Percentiles rank a stretch among this genome's conserved stretches.
These are phyloP conservation scores for Chaetodon trifasciatus DNA, from an alignment of 2,797 vertebrate species.

Conservation along the genomic window DNA sequence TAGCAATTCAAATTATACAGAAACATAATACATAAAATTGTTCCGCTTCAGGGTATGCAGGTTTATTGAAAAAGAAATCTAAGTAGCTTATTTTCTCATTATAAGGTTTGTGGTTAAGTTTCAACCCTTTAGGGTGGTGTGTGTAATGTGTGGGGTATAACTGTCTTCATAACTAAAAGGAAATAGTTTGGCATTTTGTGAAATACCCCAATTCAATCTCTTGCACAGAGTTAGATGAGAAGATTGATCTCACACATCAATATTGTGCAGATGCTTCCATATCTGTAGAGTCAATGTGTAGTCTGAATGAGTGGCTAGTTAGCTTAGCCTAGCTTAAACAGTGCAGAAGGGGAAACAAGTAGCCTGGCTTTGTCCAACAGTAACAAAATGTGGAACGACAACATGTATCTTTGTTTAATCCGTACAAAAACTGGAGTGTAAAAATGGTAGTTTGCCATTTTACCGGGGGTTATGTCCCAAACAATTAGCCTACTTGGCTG, in stretches of 20 bases:
- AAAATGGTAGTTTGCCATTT: not conserved
- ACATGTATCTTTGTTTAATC: not conserved
- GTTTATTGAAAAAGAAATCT: not conserved
- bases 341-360: not conserved
- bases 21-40: slow-evolving; percentile 1
- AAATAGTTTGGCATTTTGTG: not conserved
- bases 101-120: too few relatives aligned
- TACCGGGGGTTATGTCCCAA: not conserved
- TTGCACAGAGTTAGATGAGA: not conserved
- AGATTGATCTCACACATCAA: not conserved
- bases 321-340: not conserved
- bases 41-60: not conserved
- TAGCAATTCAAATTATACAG: slow-evolving; percentile 1
- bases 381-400: not conserved
- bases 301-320: not conserved
- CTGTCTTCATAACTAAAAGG: not conserved
- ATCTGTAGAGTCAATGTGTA: not conserved
- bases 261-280: too few relatives aligned
- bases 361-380: not conserved
- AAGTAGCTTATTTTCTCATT: not conserved
- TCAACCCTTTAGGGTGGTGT: too few relatives aligned
- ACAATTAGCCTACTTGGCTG: not conserved
- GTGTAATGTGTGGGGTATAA: not conserved
- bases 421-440: not conserved
- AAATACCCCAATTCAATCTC: not conserved